Evolutionary conservation across 2,888 invertebrate genomes (phyloP).

Genomic region (Gerosis bhagava): DNA sequence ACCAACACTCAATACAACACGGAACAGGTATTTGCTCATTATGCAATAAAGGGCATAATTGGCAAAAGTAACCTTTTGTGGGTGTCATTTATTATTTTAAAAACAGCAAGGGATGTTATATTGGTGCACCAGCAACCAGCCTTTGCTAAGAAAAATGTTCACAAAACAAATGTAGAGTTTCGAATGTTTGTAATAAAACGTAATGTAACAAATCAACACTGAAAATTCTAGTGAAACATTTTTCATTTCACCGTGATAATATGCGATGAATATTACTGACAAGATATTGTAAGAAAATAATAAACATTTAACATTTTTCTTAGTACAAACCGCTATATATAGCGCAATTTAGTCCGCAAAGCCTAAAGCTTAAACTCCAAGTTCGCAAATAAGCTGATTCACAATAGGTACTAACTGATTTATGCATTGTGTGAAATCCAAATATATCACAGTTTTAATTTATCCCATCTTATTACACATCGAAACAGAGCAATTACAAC

Average conservation of each 20-base stretch:
- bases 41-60: conserved; percentile 76
- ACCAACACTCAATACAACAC: conserved; percentile 60
- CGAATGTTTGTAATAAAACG: no score
- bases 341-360: conserved; percentile 16
- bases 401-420: conserved; percentile 11
- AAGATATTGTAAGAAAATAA: not conserved
- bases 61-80: conserved; percentile 66
- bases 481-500: conserved; percentile 13
- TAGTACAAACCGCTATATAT: conserved; percentile 13
- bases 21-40: conserved; percentile 76
- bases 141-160: conserved; percentile 19
- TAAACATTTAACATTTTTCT: conserved; percentile 15
- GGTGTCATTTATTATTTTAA: conserved; percentile 75
- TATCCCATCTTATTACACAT: conserved; percentile 13
- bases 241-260: no score
- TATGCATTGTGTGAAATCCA: conserved; percentile 23
- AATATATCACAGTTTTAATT: conserved; percentile 13
- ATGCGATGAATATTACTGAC: no score
- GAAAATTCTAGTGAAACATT: no score
- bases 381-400: conserved; percentile 14
- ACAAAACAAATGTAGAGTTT: no score
- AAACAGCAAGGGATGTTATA: conserved; percentile 14
- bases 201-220: no score
- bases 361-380: conserved; percentile 19
- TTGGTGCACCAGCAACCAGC: conserved; percentile 20